Conservation (phyloP, 2,113 vertebrate genomes). For the Aegotheles bennettii region DNA sequence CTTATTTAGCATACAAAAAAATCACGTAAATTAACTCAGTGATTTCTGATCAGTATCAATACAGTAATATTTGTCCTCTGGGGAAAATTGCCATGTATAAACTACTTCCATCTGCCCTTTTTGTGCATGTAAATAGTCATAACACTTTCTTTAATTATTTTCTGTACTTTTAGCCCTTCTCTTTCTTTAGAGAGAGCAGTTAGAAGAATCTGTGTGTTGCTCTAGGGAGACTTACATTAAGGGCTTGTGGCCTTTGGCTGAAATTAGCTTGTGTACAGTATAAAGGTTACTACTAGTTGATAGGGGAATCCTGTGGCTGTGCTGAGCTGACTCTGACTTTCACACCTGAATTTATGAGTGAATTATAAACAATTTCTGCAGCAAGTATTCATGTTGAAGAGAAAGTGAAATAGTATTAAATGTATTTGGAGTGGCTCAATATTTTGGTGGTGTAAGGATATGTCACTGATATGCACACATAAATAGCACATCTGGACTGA, state of each 20-base stretch:
- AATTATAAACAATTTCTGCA: constrained; percentile 4
- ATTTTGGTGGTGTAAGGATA: neutral
- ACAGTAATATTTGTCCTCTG: neutral
- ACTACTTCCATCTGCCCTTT: neutral
- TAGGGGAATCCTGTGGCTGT: neutral
- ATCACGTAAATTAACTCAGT: neutral
- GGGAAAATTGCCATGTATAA: neutral
- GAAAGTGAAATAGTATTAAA: neutral
- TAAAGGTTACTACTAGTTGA: neutral
- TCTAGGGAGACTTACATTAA: neutral
- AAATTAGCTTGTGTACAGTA: neutral
- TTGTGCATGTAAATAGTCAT: neutral
- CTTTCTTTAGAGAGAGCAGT: neutral
- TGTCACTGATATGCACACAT: neutral
- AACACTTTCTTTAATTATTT: neutral
- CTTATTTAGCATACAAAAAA: neutral
- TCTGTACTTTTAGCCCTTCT: neutral
- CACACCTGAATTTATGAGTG: neutral
- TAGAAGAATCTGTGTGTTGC: neutral
- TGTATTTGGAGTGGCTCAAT: neutral
- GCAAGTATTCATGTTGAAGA: neutral
- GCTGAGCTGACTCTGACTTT: constrained; percentile 8
- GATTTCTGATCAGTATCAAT: neutral
- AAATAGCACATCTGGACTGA: neutral
- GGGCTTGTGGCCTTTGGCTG: neutral